These are phyloP conservation scores for Chiroxiphia lanceolata DNA, from an alignment of 2,797 vertebrate genomes.

Conservation along the genomic window DNA sequence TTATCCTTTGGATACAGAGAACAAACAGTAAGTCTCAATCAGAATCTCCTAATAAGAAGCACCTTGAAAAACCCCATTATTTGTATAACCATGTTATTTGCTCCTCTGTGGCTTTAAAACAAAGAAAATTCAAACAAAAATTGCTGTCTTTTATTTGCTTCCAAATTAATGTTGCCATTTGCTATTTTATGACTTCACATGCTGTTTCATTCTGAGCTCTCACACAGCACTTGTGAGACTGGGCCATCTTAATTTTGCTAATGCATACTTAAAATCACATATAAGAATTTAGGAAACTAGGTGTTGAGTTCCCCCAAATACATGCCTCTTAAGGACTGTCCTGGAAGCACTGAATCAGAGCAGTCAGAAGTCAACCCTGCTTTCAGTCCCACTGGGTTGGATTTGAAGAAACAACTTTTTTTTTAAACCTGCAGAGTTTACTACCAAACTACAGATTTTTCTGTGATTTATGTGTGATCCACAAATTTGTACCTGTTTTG, in stretches of 20 bases:
- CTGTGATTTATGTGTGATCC: neutral
- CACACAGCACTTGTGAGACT: neutral
- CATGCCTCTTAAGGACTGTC: neutral
- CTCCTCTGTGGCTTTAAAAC: neutral
- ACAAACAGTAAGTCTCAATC: neutral
- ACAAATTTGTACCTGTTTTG: neutral
- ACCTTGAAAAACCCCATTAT: neutral
- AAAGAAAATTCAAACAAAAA: neutral
- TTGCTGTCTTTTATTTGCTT: neutral
- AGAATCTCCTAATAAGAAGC: neutral
- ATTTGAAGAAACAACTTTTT: neutral
- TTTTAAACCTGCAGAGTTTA: neutral
- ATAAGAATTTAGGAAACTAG: neutral
- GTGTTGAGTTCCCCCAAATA: neutral
- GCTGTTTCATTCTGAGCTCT: neutral
- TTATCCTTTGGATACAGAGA: neutral
- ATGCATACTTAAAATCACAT: neutral
- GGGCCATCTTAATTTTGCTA: neutral
- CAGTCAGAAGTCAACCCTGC: neutral
- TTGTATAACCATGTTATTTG: neutral
- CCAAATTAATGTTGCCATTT: neutral
- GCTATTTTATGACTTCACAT: neutral
- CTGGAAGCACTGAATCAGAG: neutral
- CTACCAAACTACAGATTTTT: neutral
- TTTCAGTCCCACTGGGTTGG: neutral